phyloP scores from a whole-genome alignment of 2,797 vertebrate genomes.

The Cossypha polioptera region DNA sequence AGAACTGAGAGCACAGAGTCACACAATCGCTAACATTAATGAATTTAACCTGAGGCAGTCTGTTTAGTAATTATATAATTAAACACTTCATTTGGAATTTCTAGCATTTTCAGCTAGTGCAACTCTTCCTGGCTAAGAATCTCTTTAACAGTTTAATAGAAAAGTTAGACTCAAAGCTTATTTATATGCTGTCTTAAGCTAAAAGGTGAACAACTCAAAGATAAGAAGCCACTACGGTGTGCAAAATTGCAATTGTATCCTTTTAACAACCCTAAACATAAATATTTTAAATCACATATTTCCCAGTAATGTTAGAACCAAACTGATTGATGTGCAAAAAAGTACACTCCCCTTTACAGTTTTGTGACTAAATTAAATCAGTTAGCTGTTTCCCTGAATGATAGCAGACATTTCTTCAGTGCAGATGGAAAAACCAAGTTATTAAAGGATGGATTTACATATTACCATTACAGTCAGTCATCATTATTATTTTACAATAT shows the following conservation, averaged over 20 bases:
- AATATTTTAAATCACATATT: conserved; percentile 35
- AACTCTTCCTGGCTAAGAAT: conserved; percentile 24
- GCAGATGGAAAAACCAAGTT: conserved; percentile 20
- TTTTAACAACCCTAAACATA: conserved; percentile 14
- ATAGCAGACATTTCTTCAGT: conserved; percentile 26
- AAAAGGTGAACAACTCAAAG: conserved; percentile 42
- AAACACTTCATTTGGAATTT: conserved; percentile 60
- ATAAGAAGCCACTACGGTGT: conserved; percentile 18
- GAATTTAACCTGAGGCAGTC: conserved; percentile 78
- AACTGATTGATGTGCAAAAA: conserved; percentile 26
- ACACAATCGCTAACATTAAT: conserved; percentile 72
- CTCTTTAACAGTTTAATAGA: conserved; percentile 13
- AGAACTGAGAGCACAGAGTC: conserved; percentile 50
- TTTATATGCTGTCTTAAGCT: conserved; percentile 13
- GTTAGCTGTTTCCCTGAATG: conserved; percentile 43
- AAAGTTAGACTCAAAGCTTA: background rate
- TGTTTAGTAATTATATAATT: conserved; percentile 78
- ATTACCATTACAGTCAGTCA: conserved; percentile 28
- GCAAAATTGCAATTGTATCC: conserved; percentile 53
- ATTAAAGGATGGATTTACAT: conserved; percentile 45
- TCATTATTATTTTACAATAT: background rate
- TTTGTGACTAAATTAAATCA: conserved; percentile 25
- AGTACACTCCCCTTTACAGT: background rate
- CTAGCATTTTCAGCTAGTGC: background rate
- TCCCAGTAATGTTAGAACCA: background rate